phyloP scores from a whole-genome alignment of 2,888 invertebrate species.

The Frankliniella fusca region DNA sequence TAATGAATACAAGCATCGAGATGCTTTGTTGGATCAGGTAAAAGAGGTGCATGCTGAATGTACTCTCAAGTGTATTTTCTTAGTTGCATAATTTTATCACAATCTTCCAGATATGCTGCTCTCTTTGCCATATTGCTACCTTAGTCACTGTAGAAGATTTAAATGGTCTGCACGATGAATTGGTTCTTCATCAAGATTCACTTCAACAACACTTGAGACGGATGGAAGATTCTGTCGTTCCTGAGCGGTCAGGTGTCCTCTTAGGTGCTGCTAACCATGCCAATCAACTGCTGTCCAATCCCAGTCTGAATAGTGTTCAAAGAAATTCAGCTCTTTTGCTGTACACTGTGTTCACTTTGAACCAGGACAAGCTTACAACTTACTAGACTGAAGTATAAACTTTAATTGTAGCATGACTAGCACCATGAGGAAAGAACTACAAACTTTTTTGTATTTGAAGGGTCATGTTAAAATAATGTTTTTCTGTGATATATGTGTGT shows the following conservation, averaged over 20 bases:
- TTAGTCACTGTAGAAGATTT: slow-evolving; percentile 59
- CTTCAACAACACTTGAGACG: slow-evolving; percentile 46
- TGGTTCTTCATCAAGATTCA: slow-evolving; percentile 50
- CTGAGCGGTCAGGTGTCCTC: slow-evolving; percentile 47
- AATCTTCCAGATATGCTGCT: slow-evolving; percentile 63
- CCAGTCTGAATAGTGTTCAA: neutral
- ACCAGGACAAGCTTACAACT: neutral
- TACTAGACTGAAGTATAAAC: neutral
- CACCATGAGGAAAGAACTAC: no score
- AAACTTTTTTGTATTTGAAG: no score
- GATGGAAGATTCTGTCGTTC: slow-evolving; percentile 47
- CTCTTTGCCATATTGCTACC: slow-evolving; percentile 66
- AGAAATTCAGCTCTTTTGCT: neutral
- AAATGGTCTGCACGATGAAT: slow-evolving; percentile 51
- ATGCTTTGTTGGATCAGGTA: slow-evolving; percentile 75
- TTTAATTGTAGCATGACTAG: no score
- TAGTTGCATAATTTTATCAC: slow-evolving; percentile 33
- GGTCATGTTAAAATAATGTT: no score
- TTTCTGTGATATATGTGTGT: neutral
- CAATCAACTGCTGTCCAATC: neutral
- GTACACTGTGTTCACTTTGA: neutral
- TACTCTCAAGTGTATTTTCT: slow-evolving; percentile 29
- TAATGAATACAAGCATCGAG: slow-evolving; percentile 79
- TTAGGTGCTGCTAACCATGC: slow-evolving; percentile 43
- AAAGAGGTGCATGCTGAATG: slow-evolving; percentile 25